These are phyloP conservation scores for Xylocampa areola DNA, from an alignment of 2,888 invertebrate species.

Conservation along the genomic window DNA sequence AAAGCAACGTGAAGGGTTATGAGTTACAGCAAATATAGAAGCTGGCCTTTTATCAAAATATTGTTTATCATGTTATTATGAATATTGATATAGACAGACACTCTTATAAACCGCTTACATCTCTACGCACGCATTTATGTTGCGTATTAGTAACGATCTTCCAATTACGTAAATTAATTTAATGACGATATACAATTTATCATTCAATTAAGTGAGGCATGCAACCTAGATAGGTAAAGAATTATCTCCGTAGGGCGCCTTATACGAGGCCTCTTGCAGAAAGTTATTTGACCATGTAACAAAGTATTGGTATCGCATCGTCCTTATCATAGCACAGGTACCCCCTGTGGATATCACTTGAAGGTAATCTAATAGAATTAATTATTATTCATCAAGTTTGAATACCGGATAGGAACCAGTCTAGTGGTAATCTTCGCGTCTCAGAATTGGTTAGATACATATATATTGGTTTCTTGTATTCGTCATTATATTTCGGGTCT, in stretches of 20 bases:
- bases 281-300: slow-evolving; percentile 49
- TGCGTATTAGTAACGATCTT: slow-evolving; percentile 27
- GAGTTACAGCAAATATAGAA: slow-evolving; percentile 28
- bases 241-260: slow-evolving; percentile 58
- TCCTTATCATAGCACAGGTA: slow-evolving; percentile 52
- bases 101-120: slow-evolving; percentile 9
- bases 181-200: slow-evolving; percentile 30
- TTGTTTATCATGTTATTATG: no score
- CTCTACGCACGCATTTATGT: slow-evolving; percentile 13
- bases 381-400: slow-evolving; percentile 67
- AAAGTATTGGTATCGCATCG: slow-evolving; percentile 54
- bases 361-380: slow-evolving; percentile 69
- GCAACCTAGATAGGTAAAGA: slow-evolving; percentile 47
- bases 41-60: no score
- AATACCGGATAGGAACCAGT: slow-evolving; percentile 75
- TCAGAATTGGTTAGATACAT: slow-evolving; percentile 56
- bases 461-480: slow-evolving; percentile 61
- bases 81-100: slow-evolving; percentile 10
- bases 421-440: slow-evolving; percentile 65
- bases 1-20: slow-evolving; percentile 9
- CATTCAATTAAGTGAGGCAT: slow-evolving; percentile 30
- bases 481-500: slow-evolving; percentile 64
- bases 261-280: slow-evolving; percentile 24
- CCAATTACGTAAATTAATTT: slow-evolving; percentile 35
- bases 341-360: slow-evolving; percentile 70